Evolutionary conservation across 64 coral and sea anemone species (phyloP).

Genomic region (Montipora cactus): DNA sequence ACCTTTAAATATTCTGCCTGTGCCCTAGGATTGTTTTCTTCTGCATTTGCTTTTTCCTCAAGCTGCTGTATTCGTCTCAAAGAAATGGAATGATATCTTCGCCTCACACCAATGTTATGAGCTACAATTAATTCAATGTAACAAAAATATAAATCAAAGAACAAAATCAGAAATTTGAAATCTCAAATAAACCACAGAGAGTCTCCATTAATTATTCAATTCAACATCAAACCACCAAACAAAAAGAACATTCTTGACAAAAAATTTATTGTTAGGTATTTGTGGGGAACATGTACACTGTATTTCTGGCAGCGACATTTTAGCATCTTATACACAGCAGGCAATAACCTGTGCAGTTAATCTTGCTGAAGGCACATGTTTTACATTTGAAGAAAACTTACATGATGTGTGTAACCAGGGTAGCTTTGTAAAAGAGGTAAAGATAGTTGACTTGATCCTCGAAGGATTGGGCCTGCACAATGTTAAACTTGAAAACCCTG

Average conservation of each 20-base stretch:
- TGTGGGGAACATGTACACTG: too few species aligned
- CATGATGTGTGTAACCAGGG: conserved; percentile 76
- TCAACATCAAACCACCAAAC: too few species aligned
- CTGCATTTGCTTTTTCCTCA: conserved; percentile 92
- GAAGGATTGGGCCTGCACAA: neutral
- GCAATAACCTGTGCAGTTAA: too few species aligned
- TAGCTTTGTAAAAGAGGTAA: conserved; percentile 40
- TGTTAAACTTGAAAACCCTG: conserved; percentile 47
- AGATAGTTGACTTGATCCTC: conserved; percentile 54
- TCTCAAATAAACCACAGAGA: too few species aligned
- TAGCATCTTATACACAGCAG: too few species aligned
- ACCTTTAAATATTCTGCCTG: conserved; percentile 94
- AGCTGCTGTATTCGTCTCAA: conserved; percentile 77
- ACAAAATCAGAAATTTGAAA: too few species aligned
- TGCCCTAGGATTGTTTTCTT: conserved; percentile 79
- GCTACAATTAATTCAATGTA: conserved; percentile 25
- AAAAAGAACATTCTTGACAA: too few species aligned
- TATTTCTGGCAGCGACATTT: too few species aligned
- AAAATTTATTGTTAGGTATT: too few species aligned
- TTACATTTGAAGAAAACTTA: conserved; percentile 15
- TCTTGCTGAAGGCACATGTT: too few species aligned
- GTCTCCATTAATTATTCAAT: too few species aligned
- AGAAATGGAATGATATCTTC: conserved; percentile 65
- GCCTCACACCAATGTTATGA: conserved; percentile 15
- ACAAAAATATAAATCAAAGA: neutral